Base-by-base conservation (phyloP, 37 sponge, comb jelly and placozoan genomes). In the Halichondria panicea region DNA sequence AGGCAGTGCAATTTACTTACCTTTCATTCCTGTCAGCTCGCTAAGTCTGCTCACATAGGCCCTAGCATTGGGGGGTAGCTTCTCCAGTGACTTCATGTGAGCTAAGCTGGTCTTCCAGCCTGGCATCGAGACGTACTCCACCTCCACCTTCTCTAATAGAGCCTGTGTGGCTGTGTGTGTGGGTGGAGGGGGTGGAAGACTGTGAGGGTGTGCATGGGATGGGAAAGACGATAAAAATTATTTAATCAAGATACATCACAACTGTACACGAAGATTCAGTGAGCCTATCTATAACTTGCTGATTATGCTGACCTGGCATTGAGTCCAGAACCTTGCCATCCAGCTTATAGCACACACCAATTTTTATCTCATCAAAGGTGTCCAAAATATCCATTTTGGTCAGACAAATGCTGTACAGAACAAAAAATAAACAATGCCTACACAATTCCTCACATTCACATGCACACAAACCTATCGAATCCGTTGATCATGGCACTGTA, bases 341-440 rank as follows among this genome's bases (percentile, higher is more conserved):
- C 30, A 93, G 48, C n/a, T 66, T 86, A 67, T 98, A 98, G 22
- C 83, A 71, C 27, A 91, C 81, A 35, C 94, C 97, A 32, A 98
- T 84, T 64, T 93, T 98, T 15, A 98, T 53, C 70, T 98, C 99
- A 31, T 95, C 84, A 77, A 98, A 91, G 6, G 82, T 79, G 74
- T 98, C 99, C 69, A 98, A 57, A 52, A 98, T 86, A 39, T 98
- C 99, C 59, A 98, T 35, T 65, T 98, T 98, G 0, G 94, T 90
- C 55, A 98, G 50, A 44, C 92, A 93, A 27, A 98, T 80, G 34
- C 96, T 93, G 68, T 11, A 66, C 53, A 2, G 15, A 46, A 28
- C 0, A 28, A 1, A 28, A 3, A 55, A 45, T 38, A 43, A 59
- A 31, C 19, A 63, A 7, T 41, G 31, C 63, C 34, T 27, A 42